phyloP scores from a whole-genome alignment of 2,888 invertebrate species.

The Hipparchia semele region DNA sequence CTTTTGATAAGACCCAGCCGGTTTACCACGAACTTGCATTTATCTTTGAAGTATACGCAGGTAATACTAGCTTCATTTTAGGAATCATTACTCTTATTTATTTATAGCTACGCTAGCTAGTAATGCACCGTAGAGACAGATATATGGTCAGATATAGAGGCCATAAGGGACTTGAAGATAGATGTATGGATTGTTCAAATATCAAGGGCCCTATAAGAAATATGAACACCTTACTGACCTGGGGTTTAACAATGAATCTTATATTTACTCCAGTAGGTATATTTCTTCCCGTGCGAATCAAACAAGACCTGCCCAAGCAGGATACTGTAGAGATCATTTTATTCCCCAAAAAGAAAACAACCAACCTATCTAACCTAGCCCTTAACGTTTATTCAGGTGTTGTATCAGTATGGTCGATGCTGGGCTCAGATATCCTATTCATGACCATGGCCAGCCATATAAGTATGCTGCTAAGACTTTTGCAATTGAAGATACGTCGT shows the following conservation, averaged over 20 bases:
- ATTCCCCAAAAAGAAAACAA: not conserved
- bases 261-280: too few species aligned
- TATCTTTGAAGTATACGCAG: slow-evolving; percentile 60
- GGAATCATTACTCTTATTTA: not conserved
- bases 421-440: slow-evolving; percentile 66
- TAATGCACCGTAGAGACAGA: too few species aligned
- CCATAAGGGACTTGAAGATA: not conserved
- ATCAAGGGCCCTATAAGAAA: too few species aligned
- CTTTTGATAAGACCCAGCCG: slow-evolving; percentile 68
- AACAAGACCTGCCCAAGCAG: not conserved
- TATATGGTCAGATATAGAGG: not conserved
- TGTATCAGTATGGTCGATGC: slow-evolving; percentile 64
- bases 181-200: too few species aligned
- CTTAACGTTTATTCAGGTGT: slow-evolving; percentile 48
- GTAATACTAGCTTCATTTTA: slow-evolving; percentile 45
- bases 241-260: too few species aligned
- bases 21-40: slow-evolving; percentile 58
- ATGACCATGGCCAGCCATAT: slow-evolving; percentile 72
- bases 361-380: not conserved
- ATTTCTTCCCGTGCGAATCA: too few species aligned
- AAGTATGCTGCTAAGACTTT: slow-evolving; percentile 62
- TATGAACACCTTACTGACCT: too few species aligned
- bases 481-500: slow-evolving; percentile 62
- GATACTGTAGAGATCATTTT: not conserved
- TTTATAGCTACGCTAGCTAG: too few species aligned